Evolutionary conservation across 2,113 vertebrate species (phyloP).

Genomic region (Actenoides hombroni): DNA sequence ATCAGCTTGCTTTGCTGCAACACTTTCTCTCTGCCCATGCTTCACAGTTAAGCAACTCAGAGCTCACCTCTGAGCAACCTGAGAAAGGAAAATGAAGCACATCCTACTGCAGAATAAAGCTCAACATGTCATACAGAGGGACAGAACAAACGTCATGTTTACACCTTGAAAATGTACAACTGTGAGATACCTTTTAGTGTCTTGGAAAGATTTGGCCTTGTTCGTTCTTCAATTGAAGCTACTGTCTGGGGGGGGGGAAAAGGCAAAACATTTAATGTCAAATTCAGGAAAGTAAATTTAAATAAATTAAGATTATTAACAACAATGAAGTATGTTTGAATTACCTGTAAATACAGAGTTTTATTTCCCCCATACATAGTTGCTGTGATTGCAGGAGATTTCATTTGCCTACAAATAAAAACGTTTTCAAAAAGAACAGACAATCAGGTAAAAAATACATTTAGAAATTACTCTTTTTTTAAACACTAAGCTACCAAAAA

Average conservation of each 20-base stretch:
- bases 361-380: conserved; percentile 95
- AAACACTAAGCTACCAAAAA: neutral
- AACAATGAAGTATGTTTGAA: neutral
- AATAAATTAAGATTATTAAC: neutral
- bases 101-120: neutral
- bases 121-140: neutral
- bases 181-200: conserved; percentile 84
- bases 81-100: neutral
- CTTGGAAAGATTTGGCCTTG: conserved; percentile 90
- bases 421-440: neutral
- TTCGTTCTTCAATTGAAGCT: conserved; percentile 91
- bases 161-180: neutral
- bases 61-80: neutral
- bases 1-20: neutral
- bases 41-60: neutral
- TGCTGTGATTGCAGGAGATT: conserved; percentile 92
- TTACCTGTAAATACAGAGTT: conserved; percentile 96
- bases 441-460: neutral
- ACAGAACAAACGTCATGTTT: neutral
- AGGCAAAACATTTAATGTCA: neutral
- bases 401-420: conserved; percentile 87
- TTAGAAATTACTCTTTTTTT: neutral
- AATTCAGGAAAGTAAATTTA: neutral
- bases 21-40: neutral
- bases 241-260: conserved; percentile 75